Base-by-base conservation (phyloP, 2,113 vertebrate species). In the Apodemus speciosus region DNA sequence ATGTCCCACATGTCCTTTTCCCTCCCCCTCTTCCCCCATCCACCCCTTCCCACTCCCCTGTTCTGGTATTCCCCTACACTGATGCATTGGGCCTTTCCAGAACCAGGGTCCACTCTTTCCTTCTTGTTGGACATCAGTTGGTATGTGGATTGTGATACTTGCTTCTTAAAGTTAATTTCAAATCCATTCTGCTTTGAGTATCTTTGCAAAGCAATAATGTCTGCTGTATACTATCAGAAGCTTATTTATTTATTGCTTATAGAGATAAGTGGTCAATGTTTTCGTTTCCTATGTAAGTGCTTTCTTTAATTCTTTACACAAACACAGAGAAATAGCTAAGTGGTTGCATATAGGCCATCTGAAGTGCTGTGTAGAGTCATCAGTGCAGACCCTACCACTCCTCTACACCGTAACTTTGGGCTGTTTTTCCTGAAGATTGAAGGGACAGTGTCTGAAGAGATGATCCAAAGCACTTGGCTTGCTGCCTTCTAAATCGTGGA, bases 181-280 rank as follows among this genome's bases (percentile, higher is more conserved):
- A 91, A 51, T 85, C 18, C 35, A 73, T 90, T 6, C 66, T 86
- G 38, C 73, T 90, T 85, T 84, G 38, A n/a, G n/a, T 87, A 35
- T 91, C 16, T 95, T 91, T 87, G 69, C 51, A 95, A 90, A 89
- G 38, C 38, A 75, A 9, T 79, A 35, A 88, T 21, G 91, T 91
- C 23, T 85, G 23, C 35, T 40, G 16, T 23, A 66, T 71, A 69
- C 81, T 56, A 89, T 88, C 62, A 85, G 60, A 89, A 91, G 30
- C 0, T 93, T 87, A 23, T 66, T 53, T 7, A 20, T 91, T 72
- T 88, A 56, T 35, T 95, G 43, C 56, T 81, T 94, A 38, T 38
- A 92, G 18, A 87, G 46, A 16, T 58, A 89, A 85, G 25, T 27
- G 35, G 66, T 75, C 11, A 3, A 2, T 68, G 76, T 60, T 88